phyloP scores from a whole-genome alignment of 2,113 vertebrate genomes.

The Penelope pileata region DNA sequence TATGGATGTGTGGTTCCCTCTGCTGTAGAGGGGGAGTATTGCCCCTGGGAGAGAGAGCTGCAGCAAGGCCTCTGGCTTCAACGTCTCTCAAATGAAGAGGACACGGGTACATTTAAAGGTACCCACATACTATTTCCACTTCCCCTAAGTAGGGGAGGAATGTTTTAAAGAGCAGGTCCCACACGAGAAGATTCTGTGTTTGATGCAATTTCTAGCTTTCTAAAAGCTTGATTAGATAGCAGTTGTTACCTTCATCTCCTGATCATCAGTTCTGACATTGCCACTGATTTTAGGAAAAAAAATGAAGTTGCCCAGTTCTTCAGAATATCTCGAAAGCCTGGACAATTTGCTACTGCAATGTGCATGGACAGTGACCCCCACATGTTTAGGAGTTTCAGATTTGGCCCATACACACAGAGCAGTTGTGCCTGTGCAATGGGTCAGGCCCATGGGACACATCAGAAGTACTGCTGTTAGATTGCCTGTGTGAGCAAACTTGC shows the following conservation, averaged over 20 bases:
- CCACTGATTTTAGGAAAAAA: background rate
- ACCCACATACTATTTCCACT: slow-evolving; percentile 57
- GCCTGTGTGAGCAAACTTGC: slow-evolving; percentile 7
- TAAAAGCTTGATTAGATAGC: background rate
- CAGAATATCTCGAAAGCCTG: background rate
- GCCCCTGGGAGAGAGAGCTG: slow-evolving; percentile 91
- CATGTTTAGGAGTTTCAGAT: background rate
- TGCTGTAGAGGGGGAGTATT: slow-evolving; percentile 94
- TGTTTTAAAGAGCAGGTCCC: slow-evolving; percentile 72
- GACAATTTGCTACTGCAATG: background rate
- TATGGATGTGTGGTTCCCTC: slow-evolving; percentile 82
- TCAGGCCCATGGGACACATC: background rate
- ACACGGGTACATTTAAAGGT: slow-evolving; percentile 91
- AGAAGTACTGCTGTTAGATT: background rate
- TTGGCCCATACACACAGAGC: background rate
- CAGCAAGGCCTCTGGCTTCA: slow-evolving; percentile 91
- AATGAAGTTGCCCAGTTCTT: background rate
- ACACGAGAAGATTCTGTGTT: background rate
- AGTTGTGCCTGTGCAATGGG: background rate
- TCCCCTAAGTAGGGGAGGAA: background rate
- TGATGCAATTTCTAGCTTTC: background rate
- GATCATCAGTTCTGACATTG: background rate
- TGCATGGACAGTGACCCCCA: background rate
- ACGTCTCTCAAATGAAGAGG: slow-evolving; percentile 88
- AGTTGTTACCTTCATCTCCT: background rate